phyloP scores from a whole-genome alignment of 2,797 vertebrate species.

The Mergus octosetaceus region DNA sequence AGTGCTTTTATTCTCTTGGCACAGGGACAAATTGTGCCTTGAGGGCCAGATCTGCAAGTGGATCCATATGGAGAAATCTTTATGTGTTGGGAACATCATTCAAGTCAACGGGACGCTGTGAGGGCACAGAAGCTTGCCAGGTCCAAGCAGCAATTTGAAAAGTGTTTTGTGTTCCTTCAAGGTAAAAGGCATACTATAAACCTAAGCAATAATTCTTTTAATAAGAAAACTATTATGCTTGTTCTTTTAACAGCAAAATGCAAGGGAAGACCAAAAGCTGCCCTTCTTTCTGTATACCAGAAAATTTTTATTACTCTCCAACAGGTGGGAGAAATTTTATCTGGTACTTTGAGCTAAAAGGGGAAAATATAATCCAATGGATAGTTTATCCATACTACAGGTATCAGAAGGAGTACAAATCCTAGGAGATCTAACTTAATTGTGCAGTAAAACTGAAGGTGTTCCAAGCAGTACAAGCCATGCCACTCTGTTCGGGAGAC shows the following conservation, averaged over 20 bases:
- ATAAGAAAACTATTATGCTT: constrained; percentile 44
- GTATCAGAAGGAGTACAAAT: constrained; percentile 55
- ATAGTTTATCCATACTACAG: constrained; percentile 52
- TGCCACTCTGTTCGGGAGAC: not conserved
- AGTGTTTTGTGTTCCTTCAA: constrained; percentile 55
- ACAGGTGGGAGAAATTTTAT: constrained; percentile 65
- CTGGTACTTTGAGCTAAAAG: constrained; percentile 64
- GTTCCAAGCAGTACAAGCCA: constrained; percentile 17
- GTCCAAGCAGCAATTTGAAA: constrained; percentile 42
- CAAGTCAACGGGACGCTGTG: not conserved
- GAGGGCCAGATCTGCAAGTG: constrained; percentile 62
- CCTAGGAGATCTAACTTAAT: constrained; percentile 58
- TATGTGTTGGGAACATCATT: constrained; percentile 56
- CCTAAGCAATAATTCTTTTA: constrained; percentile 43
- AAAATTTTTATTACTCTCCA: not conserved
- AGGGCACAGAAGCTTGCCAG: constrained; percentile 51
- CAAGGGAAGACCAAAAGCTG: not conserved
- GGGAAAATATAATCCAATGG: constrained; percentile 58
- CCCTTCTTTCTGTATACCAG: not conserved
- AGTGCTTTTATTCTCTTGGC: constrained; percentile 63
- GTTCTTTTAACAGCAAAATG: constrained; percentile 32
- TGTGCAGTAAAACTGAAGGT: constrained; percentile 58
- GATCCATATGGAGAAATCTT: constrained; percentile 62
- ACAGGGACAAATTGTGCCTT: constrained; percentile 57
- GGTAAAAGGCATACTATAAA: constrained; percentile 51